Evolutionary conservation across 2,113 vertebrate genomes (phyloP).

Genomic region (Dasyprocta punctata): DNA sequence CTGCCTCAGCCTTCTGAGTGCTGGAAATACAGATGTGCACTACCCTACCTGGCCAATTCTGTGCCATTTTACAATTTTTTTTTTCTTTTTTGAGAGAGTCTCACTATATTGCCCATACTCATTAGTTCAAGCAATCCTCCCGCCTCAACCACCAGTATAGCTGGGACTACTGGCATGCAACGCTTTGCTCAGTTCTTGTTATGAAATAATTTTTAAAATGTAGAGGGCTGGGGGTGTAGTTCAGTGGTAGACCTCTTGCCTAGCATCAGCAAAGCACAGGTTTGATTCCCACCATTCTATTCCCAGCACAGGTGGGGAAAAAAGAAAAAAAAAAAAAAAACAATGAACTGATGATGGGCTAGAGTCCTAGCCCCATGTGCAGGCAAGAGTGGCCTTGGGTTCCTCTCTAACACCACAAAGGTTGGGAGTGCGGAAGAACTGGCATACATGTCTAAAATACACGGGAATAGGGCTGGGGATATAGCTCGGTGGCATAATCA

Average conservation of each 20-base stretch:
- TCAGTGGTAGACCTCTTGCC: neutral
- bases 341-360: neutral
- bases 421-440: neutral
- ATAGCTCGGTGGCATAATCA: too few relatives aligned
- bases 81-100: neutral
- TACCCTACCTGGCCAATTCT: neutral
- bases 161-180: neutral
- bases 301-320: neutral
- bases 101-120: neutral
- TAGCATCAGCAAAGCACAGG: neutral
- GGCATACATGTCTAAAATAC: neutral
- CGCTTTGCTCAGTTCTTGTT: neutral
- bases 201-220: conserved; percentile 10
- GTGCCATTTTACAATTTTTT: neutral
- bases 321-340: too few relatives aligned
- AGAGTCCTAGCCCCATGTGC: neutral
- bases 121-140: neutral
- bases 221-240: neutral
- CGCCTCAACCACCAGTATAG: neutral
- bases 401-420: neutral
- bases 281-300: neutral
- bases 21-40: neutral
- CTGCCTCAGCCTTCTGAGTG: neutral
- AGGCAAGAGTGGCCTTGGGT: neutral
- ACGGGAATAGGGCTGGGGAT: too few relatives aligned